A percentile compares a stretch with the other conserved stretches of the same genome.
Evolutionary conservation across 2,888 invertebrate genomes (phyloP).

Genomic region (Tenthredo notha): DNA sequence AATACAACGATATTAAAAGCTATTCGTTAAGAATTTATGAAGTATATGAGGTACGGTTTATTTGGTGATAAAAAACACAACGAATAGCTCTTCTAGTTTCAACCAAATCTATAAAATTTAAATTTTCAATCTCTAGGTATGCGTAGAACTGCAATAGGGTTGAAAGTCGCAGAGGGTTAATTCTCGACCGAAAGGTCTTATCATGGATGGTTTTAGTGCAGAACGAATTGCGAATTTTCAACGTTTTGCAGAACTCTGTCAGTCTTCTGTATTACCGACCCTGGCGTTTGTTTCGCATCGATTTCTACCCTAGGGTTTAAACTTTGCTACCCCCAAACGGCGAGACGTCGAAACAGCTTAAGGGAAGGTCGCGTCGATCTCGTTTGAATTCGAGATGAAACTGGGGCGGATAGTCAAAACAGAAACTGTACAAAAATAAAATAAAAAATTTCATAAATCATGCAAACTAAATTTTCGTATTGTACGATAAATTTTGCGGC

Average conservation of each 20-base stretch:
- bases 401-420: not conserved
- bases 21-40: not conserved
- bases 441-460: not conserved
- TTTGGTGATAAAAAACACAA: not conserved
- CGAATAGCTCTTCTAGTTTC: not conserved
- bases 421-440: not conserved
- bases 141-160: not conserved
- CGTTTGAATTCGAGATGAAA: not conserved
- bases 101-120: not conserved
- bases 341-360: not conserved
- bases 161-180: not conserved
- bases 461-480: not conserved
- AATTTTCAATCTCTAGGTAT: not conserved
- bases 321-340: constrained; percentile 20
- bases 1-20: not conserved
- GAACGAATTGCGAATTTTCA: not conserved
- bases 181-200: not conserved
- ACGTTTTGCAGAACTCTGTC: constrained; percentile 17
- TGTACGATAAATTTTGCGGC: not conserved
- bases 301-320: constrained; percentile 12
- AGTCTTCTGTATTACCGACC: constrained; percentile 23
- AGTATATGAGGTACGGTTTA: not conserved
- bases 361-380: not conserved
- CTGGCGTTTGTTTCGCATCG: not conserved
- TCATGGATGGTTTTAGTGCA: not conserved